A percentile compares a stretch with the other conserved stretches of the same genome.
Conservation (phyloP, 2,888 invertebrate species). For the Eupeodes latifasciatus region DNA sequence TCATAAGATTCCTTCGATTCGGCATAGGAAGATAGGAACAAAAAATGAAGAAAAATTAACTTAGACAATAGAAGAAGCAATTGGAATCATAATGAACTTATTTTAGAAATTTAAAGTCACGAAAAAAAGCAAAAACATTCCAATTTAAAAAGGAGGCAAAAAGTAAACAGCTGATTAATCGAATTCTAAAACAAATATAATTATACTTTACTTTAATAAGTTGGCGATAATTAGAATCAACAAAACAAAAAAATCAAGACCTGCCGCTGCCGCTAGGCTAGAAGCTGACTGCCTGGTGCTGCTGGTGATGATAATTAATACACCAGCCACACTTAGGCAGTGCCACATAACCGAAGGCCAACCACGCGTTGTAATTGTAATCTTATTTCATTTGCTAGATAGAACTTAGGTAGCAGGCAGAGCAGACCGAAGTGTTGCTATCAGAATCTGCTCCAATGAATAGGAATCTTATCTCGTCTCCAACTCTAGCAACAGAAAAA, state of each 20-base stretch:
- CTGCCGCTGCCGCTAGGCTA: not conserved
- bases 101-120: too few species aligned
- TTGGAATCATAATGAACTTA: constrained; percentile 19
- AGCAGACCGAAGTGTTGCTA: not conserved
- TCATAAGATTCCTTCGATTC: not conserved
- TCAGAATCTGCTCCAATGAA: constrained; percentile 14
- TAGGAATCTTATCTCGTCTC: not conserved
- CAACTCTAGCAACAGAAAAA: not conserved
- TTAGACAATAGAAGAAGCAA: not conserved
- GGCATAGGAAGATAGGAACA: not conserved
- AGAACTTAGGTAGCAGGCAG: not conserved
- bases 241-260: constrained; percentile 10
- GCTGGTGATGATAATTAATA: constrained; percentile 59
- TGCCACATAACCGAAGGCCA: constrained; percentile 20
- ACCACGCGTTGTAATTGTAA: constrained; percentile 55
- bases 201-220: constrained; percentile 59
- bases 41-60: not conserved
- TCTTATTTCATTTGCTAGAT: not conserved
- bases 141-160: constrained; percentile 47
- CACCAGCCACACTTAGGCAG: not conserved
- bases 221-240: constrained; percentile 69
- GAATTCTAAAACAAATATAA: constrained; percentile 69
- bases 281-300: constrained; percentile 7
- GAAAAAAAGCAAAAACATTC: constrained; percentile 5
- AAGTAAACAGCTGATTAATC: constrained; percentile 57